These are phyloP conservation scores for Psammodynastes pulverulentus DNA, from an alignment of 2,113 vertebrate species.

Conservation along the genomic window DNA sequence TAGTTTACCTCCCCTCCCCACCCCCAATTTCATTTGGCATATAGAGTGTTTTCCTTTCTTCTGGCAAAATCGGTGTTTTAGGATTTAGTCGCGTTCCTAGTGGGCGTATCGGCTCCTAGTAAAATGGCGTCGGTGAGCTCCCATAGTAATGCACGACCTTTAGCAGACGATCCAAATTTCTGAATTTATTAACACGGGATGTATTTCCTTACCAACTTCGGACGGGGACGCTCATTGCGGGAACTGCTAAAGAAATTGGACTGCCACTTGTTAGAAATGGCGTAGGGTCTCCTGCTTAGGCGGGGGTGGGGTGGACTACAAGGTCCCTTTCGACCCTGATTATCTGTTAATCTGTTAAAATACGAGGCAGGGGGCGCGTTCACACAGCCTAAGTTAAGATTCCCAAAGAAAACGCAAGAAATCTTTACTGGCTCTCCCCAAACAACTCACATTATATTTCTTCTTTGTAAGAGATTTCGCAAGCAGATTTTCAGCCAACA, in stretches of 20 bases:
- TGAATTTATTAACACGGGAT: not conserved
- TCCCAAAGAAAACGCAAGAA: not conserved
- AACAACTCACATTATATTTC: not conserved
- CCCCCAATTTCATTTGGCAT: not conserved
- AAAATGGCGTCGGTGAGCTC: not conserved
- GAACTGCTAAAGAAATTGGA: not conserved
- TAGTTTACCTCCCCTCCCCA: not conserved
- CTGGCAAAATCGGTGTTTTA: not conserved
- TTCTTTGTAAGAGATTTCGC: not conserved
- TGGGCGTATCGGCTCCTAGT: not conserved
- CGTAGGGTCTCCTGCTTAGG: too few species aligned
- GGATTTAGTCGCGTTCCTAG: not conserved
- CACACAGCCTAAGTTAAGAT: not conserved
- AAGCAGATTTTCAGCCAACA: not conserved
- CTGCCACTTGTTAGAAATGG: too few species aligned
- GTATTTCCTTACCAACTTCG: not conserved
- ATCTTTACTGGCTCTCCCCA: not conserved
- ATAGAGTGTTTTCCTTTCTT: not conserved
- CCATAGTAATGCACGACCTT: not conserved
- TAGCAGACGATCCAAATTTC: not conserved
- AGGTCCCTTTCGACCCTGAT: too few species aligned
- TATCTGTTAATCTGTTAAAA: too few species aligned
- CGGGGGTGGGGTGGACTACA: too few species aligned
- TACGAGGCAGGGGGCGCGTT: not conserved
- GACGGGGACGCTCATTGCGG: not conserved